Evolutionary conservation across 2,113 vertebrate genomes (phyloP), one percentile per base, ranked within the genome.

Genomic region (Caracal caracal): DNA sequence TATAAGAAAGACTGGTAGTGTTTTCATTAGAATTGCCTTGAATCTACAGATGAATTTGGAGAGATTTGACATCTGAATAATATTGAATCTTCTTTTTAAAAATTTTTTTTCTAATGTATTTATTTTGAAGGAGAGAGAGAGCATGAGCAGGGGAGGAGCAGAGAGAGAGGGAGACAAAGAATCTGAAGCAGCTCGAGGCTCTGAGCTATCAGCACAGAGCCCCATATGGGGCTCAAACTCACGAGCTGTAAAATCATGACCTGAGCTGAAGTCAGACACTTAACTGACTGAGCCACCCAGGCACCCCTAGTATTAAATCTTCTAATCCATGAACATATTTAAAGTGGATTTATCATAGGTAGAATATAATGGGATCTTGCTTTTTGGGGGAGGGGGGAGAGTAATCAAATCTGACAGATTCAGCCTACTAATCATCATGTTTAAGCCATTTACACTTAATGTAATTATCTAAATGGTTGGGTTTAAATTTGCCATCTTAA

Each of bases 381-480:
- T 68, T 65, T 75, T 75, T 47, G 1, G 6, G 6, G 40, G 40
- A 1, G 1, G 40, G 6, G 6, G 40, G 40, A 1, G 1, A 6
- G 40, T 13, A 87, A 9, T 75, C 61, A 49, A 33, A 26, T 35
- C 26, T 76, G 16, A 65, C 1, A 13, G 53, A 86, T 8, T 56
- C 20, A 87, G 30, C 8, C 61, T 87, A 53, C 61, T 82, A 51
- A 68, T 61, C 43, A 6, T 6, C 61, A 24, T 93, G 1, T 70
- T 94, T 65, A 88, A 19, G 61, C 37, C 37, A 66, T 49, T 82
- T 56, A 49, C 6, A 75, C 59, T 83, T 78, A 56, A 84, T 85
- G 10, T 71, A 70, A 26, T 63, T 88, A 63, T 78, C 13, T 61
- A 37, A 37, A 68, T 81, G 8, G 5, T 68, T 89, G 8, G 13